phyloP scores from a whole-genome alignment of 2,888 invertebrate genomes.

The Isotomurus palustris region DNA sequence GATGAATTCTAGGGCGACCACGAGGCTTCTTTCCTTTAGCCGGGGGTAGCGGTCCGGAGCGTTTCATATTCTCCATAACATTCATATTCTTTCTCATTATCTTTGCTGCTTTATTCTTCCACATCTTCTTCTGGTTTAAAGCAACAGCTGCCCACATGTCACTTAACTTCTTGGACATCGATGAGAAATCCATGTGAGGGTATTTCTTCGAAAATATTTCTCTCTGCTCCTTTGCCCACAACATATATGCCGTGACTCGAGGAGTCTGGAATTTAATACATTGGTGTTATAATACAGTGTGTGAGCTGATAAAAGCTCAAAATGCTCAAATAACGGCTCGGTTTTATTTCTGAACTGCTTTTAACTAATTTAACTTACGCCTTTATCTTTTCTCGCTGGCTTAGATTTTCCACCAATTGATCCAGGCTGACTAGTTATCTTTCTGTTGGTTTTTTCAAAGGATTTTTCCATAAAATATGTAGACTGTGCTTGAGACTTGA shows the following conservation, averaged over 20 bases:
- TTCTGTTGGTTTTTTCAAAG: constrained; percentile 59
- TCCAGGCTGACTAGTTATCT: background rate
- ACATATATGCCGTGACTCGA: constrained; percentile 81
- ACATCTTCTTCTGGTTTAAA: constrained; percentile 52
- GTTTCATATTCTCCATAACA: constrained; percentile 42
- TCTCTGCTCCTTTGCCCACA: constrained; percentile 78
- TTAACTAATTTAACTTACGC: constrained; percentile 52
- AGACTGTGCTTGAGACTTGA: constrained; percentile 48
- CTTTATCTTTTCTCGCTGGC: constrained; percentile 73
- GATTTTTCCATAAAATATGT: constrained; percentile 76
- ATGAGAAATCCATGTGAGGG: constrained; percentile 62
- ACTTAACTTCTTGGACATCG: constrained; percentile 75
- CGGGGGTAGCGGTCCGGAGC: constrained; percentile 28
- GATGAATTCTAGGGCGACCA: constrained; percentile 8
- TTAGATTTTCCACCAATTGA: constrained; percentile 64
- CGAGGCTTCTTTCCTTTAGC: constrained; percentile 1
- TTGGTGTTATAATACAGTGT: background rate
- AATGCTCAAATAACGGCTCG: background rate
- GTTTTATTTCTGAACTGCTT: background rate
- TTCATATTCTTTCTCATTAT: constrained; percentile 45
- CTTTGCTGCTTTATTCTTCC: constrained; percentile 50
- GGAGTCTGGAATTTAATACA: constrained; percentile 64
- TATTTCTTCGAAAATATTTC: constrained; percentile 65
- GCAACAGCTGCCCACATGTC: constrained; percentile 82
- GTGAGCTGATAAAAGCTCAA: background rate